Evolutionary conservation across 2,797 vertebrate species (phyloP), one percentile per base, ranked within the genome.

Genomic region (Melanotaenia boesemani): DNA sequence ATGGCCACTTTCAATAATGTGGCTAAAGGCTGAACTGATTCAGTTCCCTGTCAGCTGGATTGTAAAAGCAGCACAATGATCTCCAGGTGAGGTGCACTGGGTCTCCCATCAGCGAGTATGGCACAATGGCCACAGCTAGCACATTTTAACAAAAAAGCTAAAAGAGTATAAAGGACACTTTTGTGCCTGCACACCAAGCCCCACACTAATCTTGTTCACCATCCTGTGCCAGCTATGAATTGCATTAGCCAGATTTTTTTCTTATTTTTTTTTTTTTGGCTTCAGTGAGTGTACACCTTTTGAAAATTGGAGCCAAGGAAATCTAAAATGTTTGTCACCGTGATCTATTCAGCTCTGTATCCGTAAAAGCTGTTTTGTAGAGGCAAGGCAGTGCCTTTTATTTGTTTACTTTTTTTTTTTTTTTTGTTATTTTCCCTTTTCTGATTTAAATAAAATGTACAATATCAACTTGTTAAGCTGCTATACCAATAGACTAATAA

Each of bases 41-140:
- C 62, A 67, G 73, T 57, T 79, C 30, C 63, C 50, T 73, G 50
- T 59, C 74, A 57, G 58, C 26, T 36, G 78, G 37, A 68, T 63
- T 77, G 70, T 70, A 46, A 67, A 34, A 78, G 58, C 64, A 57
- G 11, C 64, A 68, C 66, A 61, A 68, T 82, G 44, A 57, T 63
- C 36, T 69, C 46, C 48, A 63, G 26, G n/a, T 48, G 28, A 63
- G 72, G 37, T 28, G 72, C n/a, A 48, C 32, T 12, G 67, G 59
- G 70, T 52, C 52, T 30, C 32, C n/a, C 28, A 62, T 72, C 59
- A 74, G 34, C 69, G 30, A 30, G 22, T 50, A n/a, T 48, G n/a
- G 20, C 50, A 54, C 58, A 74, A 59, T 57, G 28, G 37, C 59
- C 8, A 54, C 60, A 16, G 44, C 22, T n/a, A 6, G 4, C 61